A percentile compares a stretch with the other conserved stretches of the same genome.
phyloP scores from a whole-genome alignment of 2,888 invertebrate genomes.

The Platynereis dumerilii region DNA sequence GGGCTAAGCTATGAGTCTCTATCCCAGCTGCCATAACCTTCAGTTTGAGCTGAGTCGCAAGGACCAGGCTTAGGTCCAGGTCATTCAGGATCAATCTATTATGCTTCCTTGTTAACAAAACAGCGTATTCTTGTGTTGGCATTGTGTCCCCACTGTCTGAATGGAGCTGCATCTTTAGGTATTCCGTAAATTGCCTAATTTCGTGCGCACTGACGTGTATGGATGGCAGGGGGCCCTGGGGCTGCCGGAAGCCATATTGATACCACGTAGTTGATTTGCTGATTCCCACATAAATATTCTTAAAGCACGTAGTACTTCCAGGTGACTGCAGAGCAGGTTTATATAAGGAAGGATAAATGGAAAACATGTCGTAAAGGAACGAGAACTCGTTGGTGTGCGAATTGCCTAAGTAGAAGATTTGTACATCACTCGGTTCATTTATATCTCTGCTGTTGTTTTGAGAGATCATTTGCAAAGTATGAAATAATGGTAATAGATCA shows the following conservation, averaged over 20 bases:
- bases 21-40: constrained; percentile 49
- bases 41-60: constrained; percentile 44
- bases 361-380: constrained; percentile 59
- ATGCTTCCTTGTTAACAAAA: constrained; percentile 58
- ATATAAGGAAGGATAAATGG: constrained; percentile 44
- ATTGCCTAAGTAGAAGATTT: constrained; percentile 36
- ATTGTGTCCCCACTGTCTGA: constrained; percentile 9
- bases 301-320: constrained; percentile 58
- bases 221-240: constrained; percentile 61
- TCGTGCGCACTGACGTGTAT: constrained; percentile 39
- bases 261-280: constrained; percentile 64
- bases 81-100: constrained; percentile 65
- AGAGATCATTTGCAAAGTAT: constrained; percentile 55
- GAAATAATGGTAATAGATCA: constrained; percentile 65
- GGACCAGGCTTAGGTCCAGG: constrained; percentile 54
- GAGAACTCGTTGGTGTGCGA: constrained; percentile 44
- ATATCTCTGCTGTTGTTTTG: constrained; percentile 11
- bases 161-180: constrained; percentile 16
- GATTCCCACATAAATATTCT: constrained; percentile 61
- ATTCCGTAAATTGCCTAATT: constrained; percentile 28
- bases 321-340: constrained; percentile 36
- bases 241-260: constrained; percentile 66
- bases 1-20: constrained; percentile 49
- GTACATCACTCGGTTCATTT: constrained; percentile 44
- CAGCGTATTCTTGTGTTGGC: constrained; percentile 36